Base-by-base conservation (phyloP, 1,140 invertebrate species). In the Drosophila grimshawi region DNA sequence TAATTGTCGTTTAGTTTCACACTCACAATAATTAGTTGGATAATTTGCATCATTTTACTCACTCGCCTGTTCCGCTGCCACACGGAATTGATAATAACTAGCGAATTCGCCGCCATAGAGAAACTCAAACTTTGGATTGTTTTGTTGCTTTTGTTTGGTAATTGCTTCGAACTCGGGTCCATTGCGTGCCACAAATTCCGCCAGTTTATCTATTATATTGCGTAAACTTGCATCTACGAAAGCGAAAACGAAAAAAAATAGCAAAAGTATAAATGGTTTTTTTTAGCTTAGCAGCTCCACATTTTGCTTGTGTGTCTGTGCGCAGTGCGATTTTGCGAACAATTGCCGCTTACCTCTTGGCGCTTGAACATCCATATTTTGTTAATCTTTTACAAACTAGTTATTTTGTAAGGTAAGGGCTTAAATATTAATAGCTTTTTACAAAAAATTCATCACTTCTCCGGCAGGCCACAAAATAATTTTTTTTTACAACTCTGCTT, bases 121-220 rank as follows among this genome's bases (percentile, higher is more conserved):
- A 93, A 99, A 99, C 76, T 96, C 95, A 94, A 99, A 99, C 92
- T 98, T 98, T 8, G 98, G 97, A 93, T 99, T 99, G 88, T 98
- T 97, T 93, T 98, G 97, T 93, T 99, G 98, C 93, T 99, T 99
- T 86, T 97, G 97, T 94, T 99, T 99, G 51, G 98, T 99, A 96
- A 99, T 99, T 92, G 97, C 95, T 94, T 99, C 98, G 94, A 99
- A 99, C 92, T 99, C 98, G 2, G 97, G 98, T 19, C 98, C 98
- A 96, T 99, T 99, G 92, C 98, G 94, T 71, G 98, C 98, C 61
- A 99, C 98, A 95, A 99, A 99, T 92, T 98, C 97, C 2, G 98
- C 98, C 80, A 99, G 93, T 94, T 99, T 99, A 94, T 99, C 98
- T 88, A 99, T 99, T 89, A 99, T 99, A 93, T 98, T 99, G 63